Evolutionary conservation across 2,113 vertebrate species (phyloP).

Genomic region (Ptyas mucosa): DNA sequence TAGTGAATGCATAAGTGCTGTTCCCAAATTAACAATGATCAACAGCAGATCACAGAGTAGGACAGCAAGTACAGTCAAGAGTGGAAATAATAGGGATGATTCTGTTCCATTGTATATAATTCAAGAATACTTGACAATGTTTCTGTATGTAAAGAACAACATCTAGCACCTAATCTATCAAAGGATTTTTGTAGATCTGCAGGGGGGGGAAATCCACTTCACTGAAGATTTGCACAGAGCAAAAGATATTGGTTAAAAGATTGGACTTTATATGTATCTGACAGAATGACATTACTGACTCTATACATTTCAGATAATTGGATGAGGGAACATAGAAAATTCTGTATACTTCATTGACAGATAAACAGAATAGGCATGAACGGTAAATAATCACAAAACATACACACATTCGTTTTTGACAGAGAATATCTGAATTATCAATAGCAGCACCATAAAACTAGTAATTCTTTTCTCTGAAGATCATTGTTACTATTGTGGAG

Average conservation of each 20-base stretch:
- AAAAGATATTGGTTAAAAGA: not conserved
- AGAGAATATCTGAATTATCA: conserved; percentile 5
- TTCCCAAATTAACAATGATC: not conserved
- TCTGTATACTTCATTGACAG: conserved; percentile 9
- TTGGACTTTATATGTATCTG: conserved; percentile 8
- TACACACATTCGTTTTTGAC: conserved; percentile 15
- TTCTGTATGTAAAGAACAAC: conserved; percentile 19
- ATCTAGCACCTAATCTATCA: not conserved
- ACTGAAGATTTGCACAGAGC: not conserved
- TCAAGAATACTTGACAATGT: not conserved
- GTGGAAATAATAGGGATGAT: not conserved
- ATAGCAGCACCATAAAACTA: not conserved
- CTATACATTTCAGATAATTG: not conserved
- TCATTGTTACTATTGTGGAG: not conserved
- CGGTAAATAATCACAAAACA: not conserved
- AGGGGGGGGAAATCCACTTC: not conserved
- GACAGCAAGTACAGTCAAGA: not conserved
- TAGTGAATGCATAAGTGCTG: not conserved
- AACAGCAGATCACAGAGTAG: not conserved
- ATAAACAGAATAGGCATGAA: conserved; percentile 6
- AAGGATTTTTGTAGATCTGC: not conserved
- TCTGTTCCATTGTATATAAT: not conserved
- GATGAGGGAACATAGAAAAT: not conserved
- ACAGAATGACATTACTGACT: conserved; percentile 29
- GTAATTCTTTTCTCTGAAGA: not conserved